Conservation (phyloP, 1,140 invertebrate species). For the Listronotus bonariensis region DNA sequence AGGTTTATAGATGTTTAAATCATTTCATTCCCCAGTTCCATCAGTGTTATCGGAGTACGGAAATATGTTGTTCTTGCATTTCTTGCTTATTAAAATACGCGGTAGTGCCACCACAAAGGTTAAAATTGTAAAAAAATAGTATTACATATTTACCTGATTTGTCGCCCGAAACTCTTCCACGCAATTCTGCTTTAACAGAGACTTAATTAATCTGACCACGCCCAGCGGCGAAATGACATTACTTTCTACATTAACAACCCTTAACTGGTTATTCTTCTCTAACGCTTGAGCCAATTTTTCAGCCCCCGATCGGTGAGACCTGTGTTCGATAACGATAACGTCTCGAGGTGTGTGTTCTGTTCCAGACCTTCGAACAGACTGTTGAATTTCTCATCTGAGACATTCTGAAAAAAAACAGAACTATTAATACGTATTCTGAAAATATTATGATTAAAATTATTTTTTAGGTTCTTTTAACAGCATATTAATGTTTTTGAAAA, state of each 20-base stretch:
- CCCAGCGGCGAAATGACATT: constrained; percentile 89
- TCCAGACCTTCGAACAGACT: constrained; percentile 87
- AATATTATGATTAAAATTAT: no score
- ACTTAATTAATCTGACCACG: constrained; percentile 83
- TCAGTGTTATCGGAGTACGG: no score
- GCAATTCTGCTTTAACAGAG: constrained; percentile 82
- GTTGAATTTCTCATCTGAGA: constrained; percentile 94
- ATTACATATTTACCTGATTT: constrained; percentile 78
- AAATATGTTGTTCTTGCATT: no score
- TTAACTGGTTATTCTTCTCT: constrained; percentile 83
- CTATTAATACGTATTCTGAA: no score
- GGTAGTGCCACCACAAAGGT: no score
- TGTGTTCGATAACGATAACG: constrained; percentile 90
- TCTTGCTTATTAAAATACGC: no score
- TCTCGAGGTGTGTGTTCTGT: constrained; percentile 89
- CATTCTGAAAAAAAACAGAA: constrained; percentile 77
- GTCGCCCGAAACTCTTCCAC: constrained; percentile 93
- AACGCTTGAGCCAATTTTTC: constrained; percentile 83
- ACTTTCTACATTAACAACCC: constrained; percentile 93
- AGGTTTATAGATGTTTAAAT: no score
- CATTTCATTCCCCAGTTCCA: no score
- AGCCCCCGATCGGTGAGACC: constrained; percentile 87
- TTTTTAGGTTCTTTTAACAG: no score
- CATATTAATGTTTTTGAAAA: no score
- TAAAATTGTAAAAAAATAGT: background rate